Evolutionary conservation across 2,113 vertebrate genomes (phyloP), one percentile per base, ranked within the genome.

Genomic region (Xiphophorus couchianus): DNA sequence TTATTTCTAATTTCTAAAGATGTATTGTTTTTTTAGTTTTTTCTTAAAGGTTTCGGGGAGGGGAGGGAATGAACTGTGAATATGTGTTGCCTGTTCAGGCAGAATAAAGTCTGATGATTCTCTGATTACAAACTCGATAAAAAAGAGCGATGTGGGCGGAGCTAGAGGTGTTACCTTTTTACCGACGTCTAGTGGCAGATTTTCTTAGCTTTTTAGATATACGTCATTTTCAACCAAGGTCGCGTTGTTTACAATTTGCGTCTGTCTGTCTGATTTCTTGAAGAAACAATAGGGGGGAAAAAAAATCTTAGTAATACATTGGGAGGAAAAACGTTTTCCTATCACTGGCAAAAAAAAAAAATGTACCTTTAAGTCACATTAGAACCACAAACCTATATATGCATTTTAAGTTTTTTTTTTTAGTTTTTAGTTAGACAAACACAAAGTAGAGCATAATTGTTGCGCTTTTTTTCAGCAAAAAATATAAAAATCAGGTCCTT

Each of bases 31-130:
- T 79, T 82, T 85, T 88, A 1, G 27, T 28, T 8, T 48, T 48
- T 19, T 51, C 22, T 51, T 51, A 22, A 51, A 15, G 39, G 13
- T 15, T 42, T 13, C 3, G 17, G 42, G 74, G 83, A 63, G 78
- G 79, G 90, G 84, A 88, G 79, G 62, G 89, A n/a, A 81, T 86
- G 75, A 93, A 89, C 83, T 92, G 91, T 93, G 86, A 91, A 88
- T 91, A 73, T 86, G 85, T 92, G 90, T 91, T 88, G 71, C 85
- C 87, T 86, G 74, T 72, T 81, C 78, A 86, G 74, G 83, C 64
- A 74, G 78, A 88, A 82, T 48, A 54, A 81, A 82, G 78, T 33
- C 75, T 63, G 77, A 82, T 71, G 81, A 65, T 61, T 69, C 83
- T 73, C 28, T 66, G 63, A 76, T 42, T 68, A 4, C 42, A 39